Evolutionary conservation across 2,888 invertebrate species (phyloP), one percentile per base, ranked within the genome.

Genomic region (Monopis laevigella): DNA sequence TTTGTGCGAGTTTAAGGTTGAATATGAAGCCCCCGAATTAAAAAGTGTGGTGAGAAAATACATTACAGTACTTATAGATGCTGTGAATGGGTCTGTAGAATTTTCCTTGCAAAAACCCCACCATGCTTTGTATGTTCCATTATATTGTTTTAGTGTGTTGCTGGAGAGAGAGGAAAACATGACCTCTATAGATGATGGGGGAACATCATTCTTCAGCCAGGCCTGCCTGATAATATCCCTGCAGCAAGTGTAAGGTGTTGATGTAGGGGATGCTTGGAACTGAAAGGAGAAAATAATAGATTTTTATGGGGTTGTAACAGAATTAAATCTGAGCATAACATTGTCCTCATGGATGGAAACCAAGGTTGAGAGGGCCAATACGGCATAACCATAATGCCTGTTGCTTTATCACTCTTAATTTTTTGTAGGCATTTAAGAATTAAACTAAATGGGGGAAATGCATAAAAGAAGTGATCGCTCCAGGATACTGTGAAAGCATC

Each of bases 281-380:
- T 49, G 49, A 44, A 48, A 48, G 28, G 14, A 30, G 45, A 51
- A 38, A 43, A 40, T 5, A 48, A 14, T 1, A 50, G 39, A 16
- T 43, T 16, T 42, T 45, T 43, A 45, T 36, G 39, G 0, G 48
- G 46, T 13, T 43, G 38, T 1, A 51, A 43, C 11, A 40, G 46
- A 5, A 47, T n/a, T 8, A 51, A 43, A 19, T 46, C 41, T 5
- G 49, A 48, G 3, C 12, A 35, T 4, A 43, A 12, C 18, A 51
- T 16, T 2, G 17, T 44, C 13, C 27, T 36, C 12, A 49, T 17
- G 1, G 49, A 19, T 1, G 51, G 53, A 13, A 40, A 52, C 54
- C 51, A 54, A 0, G 51, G 43, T 21, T 54, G 53, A 12, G 48
- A 42, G 5, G 50, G 47, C 51, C 51, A 53, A 3, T 45, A 34